Conservation (phyloP, 2,113 vertebrate genomes). For the Heliornis fulica region DNA sequence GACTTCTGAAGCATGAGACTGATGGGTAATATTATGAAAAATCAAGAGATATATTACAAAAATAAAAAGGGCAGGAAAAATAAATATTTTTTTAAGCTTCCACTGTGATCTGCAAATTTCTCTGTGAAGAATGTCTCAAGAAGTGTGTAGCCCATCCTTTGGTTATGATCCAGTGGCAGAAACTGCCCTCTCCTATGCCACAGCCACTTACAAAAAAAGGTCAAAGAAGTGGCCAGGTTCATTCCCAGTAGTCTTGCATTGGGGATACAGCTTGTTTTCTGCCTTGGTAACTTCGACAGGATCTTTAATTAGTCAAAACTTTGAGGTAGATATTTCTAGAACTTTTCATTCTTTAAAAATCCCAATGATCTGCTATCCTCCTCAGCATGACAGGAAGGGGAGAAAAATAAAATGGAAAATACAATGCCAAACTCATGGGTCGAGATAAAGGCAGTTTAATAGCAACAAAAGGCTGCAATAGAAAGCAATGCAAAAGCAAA, state of each 20-base stretch:
- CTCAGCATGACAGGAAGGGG: too few relatives aligned
- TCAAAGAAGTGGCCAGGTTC: accelerated
- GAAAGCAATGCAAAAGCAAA: too few relatives aligned
- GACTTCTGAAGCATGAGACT: background rate
- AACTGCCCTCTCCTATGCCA: background rate
- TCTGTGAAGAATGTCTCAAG: background rate
- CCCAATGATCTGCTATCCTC: too few relatives aligned
- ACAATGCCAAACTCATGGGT: too few relatives aligned
- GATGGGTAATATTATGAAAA: background rate
- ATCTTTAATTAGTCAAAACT: background rate
- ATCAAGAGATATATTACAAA: background rate
- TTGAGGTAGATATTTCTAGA: background rate
- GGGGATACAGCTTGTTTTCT: background rate
- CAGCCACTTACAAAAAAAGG: background rate
- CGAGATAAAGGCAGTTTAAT: too few relatives aligned
- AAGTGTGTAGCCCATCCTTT: background rate
- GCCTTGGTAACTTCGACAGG: background rate
- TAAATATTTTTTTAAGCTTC: background rate
- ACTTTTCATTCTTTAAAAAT: background rate
- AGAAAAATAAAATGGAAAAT: too few relatives aligned
- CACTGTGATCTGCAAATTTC: background rate
- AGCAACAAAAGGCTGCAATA: too few relatives aligned
- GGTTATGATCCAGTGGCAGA: background rate
- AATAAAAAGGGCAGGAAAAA: background rate
- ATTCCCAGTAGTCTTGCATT: background rate